Percentiles rank a stretch among this genome's conserved stretches.
Evolutionary conservation across 2,888 invertebrate genomes (phyloP).

Genomic region (Kuschelorhynchus macadamiae): DNA sequence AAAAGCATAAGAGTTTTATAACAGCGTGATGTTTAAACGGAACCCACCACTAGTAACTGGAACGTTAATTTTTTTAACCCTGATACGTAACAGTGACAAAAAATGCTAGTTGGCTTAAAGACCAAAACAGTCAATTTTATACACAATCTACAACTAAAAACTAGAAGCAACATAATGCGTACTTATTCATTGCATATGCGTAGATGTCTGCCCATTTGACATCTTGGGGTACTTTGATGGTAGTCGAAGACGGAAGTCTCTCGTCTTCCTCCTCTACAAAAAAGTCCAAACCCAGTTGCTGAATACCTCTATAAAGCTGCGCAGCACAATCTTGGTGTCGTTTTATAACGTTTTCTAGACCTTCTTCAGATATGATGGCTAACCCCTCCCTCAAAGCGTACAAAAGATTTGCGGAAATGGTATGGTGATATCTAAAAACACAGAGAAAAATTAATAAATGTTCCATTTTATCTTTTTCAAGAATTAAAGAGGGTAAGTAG

Average conservation of each 20-base stretch:
- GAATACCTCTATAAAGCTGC: slow-evolving; percentile 79
- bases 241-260: slow-evolving; percentile 79
- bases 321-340: slow-evolving; percentile 79
- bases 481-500: no score
- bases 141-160: no score
- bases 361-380: slow-evolving; percentile 80
- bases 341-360: slow-evolving; percentile 78
- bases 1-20: no score
- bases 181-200: slow-evolving; percentile 79
- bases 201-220: slow-evolving; percentile 76
- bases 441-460: background rate
- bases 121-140: no score
- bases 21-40: no score
- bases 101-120: no score
- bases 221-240: slow-evolving; percentile 76
- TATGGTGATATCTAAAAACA: slow-evolving; percentile 90
- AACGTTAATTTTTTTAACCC: no score
- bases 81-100: no score
- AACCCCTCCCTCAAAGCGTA: slow-evolving; percentile 88
- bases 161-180: no score
- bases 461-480: slow-evolving; percentile 70
- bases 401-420: slow-evolving; percentile 84
- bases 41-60: no score
- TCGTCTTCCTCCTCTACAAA: slow-evolving; percentile 78
- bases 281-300: slow-evolving; percentile 77